Evolutionary conservation across 1,140 invertebrate species (phyloP).

Genomic region (Aphelenchoides fujianensis): DNA sequence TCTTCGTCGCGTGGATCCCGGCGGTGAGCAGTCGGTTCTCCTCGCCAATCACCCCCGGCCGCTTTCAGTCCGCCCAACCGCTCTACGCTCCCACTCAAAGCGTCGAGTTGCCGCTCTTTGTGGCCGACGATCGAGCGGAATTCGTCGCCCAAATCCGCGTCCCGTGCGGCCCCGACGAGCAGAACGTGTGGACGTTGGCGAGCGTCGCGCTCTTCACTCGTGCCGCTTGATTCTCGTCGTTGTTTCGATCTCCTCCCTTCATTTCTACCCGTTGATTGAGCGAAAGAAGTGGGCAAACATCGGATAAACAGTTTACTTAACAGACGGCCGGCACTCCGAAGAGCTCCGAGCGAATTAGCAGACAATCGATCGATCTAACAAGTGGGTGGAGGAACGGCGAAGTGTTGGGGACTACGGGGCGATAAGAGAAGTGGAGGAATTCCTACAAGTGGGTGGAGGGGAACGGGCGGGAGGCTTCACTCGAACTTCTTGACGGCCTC

Average conservation of each 20-base stretch:
- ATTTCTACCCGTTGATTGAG: too few relatives aligned
- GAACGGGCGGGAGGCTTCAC: neutral
- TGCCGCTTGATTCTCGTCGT: neutral
- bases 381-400: too few relatives aligned
- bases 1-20: slow-evolving; percentile 68
- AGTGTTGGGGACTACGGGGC: too few relatives aligned
- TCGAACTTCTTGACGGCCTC: slow-evolving; percentile 52
- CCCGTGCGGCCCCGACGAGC: slow-evolving; percentile 6
- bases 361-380: too few relatives aligned
- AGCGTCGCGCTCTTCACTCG: slow-evolving; percentile 27
- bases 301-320: too few relatives aligned
- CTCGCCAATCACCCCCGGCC: slow-evolving; percentile 10
- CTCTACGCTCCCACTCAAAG: slow-evolving; percentile 2
- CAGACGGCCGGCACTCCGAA: too few relatives aligned
- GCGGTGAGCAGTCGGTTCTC: neutral
- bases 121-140: slow-evolving; percentile 22
- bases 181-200: slow-evolving; percentile 29
- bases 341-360: too few relatives aligned
- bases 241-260: too few relatives aligned
- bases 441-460: neutral
- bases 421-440: too few relatives aligned
- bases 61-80: neutral
- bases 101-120: slow-evolving; percentile 30
- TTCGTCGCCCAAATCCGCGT: slow-evolving; percentile 25
- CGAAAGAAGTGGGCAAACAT: too few relatives aligned